phyloP scores from a whole-genome alignment of 1,140 invertebrate genomes.

The Nebria ingens region DNA sequence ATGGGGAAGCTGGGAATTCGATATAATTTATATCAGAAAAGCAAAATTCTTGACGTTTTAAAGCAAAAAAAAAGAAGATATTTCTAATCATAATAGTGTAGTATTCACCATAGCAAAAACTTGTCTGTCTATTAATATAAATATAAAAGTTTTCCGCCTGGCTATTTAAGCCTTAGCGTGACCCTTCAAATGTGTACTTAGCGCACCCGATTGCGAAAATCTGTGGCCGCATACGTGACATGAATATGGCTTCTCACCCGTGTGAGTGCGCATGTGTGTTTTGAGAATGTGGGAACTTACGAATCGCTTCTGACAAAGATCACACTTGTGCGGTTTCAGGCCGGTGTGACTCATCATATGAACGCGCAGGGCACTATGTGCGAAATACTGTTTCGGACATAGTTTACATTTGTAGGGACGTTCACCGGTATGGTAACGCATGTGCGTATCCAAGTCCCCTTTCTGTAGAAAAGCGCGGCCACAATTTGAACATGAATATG shows the following conservation, averaged over 20 bases:
- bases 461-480: slow-evolving; percentile 52
- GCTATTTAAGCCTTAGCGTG: neutral
- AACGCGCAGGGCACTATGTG: slow-evolving; percentile 52
- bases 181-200: neutral
- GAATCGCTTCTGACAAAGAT: slow-evolving; percentile 25
- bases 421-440: slow-evolving; percentile 45
- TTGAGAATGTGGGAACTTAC: slow-evolving; percentile 48
- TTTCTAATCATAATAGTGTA: no score
- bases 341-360: slow-evolving; percentile 33
- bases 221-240: slow-evolving; percentile 37
- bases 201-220: slow-evolving; percentile 33
- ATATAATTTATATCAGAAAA: no score
- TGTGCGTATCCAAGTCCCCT: slow-evolving; percentile 46
- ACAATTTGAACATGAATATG: slow-evolving; percentile 53
- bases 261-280: slow-evolving; percentile 45
- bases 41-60: no score
- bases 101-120: no score
- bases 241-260: slow-evolving; percentile 34
- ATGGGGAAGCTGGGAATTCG: no score
- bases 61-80: no score
- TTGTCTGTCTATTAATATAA: no score
- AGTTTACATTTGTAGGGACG: slow-evolving; percentile 45
- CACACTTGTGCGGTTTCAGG: neutral
- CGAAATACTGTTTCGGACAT: slow-evolving; percentile 47
- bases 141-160: neutral